Evolutionary conservation across 2,888 invertebrate genomes (phyloP).

Genomic region (Falcaria lacertinaria): DNA sequence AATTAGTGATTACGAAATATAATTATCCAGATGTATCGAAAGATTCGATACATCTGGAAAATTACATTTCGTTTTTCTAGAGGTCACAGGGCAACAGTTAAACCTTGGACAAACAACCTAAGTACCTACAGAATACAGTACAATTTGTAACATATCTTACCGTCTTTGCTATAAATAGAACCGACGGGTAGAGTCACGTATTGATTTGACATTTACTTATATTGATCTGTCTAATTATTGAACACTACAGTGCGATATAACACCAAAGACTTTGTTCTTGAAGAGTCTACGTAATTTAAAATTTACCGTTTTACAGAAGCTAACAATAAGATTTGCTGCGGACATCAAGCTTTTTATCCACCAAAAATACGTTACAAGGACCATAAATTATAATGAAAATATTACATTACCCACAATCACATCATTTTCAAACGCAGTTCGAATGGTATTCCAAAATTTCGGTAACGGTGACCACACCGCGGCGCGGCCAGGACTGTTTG

Average conservation of each 20-base stretch:
- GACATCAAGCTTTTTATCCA: neutral
- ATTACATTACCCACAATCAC: slow-evolving; percentile 25
- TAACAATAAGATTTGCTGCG: too few relatives aligned
- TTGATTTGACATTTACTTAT: neutral
- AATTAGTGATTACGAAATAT: too few relatives aligned
- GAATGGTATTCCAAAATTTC: slow-evolving; percentile 24
- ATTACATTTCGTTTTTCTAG: too few relatives aligned
- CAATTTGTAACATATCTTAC: neutral
- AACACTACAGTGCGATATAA: too few relatives aligned
- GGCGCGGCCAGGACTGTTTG: slow-evolving; percentile 40
- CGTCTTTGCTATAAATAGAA: neutral
- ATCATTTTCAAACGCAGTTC: slow-evolving; percentile 43
- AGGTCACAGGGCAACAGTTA: slow-evolving; percentile 36
- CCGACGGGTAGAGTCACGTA: neutral
- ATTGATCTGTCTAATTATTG: too few relatives aligned
- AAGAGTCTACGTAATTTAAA: too few relatives aligned
- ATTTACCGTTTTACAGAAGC: too few relatives aligned
- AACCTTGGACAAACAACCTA: slow-evolving; percentile 21
- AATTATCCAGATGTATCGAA: too few relatives aligned
- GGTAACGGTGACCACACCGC: slow-evolving; percentile 37
- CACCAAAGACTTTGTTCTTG: too few relatives aligned
- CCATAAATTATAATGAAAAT: neutral
- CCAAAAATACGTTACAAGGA: too few relatives aligned
- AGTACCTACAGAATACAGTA: slow-evolving; percentile 16
- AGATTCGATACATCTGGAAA: too few relatives aligned